Evolutionary conservation across 2,888 invertebrate species (phyloP).

Genomic region (Gisinianus flammeolus): DNA sequence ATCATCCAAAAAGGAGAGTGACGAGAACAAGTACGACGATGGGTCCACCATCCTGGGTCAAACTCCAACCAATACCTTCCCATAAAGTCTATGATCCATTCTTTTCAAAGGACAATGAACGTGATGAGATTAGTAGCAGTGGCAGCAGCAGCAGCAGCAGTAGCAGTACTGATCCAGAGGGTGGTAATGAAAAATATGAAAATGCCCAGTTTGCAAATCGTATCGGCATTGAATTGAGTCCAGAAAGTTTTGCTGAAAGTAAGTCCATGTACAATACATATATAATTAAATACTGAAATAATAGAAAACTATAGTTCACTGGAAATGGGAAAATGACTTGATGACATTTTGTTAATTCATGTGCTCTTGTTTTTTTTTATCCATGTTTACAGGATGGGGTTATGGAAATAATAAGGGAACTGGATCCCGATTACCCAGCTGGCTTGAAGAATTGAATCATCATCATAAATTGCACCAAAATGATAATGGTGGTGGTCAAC

Average conservation of each 20-base stretch:
- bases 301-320: background rate
- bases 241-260: constrained; percentile 57
- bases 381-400: constrained; percentile 46
- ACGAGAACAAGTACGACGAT: constrained; percentile 33
- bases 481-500: constrained; percentile 22
- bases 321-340: background rate
- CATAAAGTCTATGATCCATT: constrained; percentile 52
- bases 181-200: constrained; percentile 33
- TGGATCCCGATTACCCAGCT: constrained; percentile 52
- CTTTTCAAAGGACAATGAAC: constrained; percentile 19
- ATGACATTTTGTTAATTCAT: too few species aligned
- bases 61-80: constrained; percentile 49
- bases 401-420: constrained; percentile 28
- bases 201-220: constrained; percentile 49
- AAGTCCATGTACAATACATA: background rate
- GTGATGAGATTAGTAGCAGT: background rate
- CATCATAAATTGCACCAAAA: constrained; percentile 17
- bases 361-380: background rate
- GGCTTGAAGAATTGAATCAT: constrained; percentile 51
- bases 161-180: background rate
- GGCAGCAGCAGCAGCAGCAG: background rate
- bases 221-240: constrained; percentile 52
- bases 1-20: constrained; percentile 6
- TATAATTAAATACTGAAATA: background rate
- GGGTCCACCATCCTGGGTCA: constrained; percentile 53